phyloP scores from a whole-genome alignment of 2,797 vertebrate genomes.

The Muraenolepis orangiensis region DNA sequence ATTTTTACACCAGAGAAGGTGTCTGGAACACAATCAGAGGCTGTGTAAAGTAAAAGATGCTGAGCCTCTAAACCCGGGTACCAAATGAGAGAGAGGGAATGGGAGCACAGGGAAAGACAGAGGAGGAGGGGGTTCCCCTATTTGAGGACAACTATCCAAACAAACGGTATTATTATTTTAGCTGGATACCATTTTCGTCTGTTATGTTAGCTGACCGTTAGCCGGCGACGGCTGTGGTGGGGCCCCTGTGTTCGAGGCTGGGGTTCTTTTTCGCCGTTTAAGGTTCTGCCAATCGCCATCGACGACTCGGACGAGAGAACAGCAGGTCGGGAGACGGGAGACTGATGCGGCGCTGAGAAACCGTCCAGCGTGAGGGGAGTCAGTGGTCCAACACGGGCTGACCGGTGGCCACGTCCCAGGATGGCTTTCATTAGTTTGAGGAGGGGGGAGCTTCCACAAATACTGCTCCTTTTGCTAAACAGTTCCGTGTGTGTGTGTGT shows the following conservation, averaged over 20 bases:
- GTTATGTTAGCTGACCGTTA: neutral
- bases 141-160: neutral
- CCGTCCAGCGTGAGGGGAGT: neutral
- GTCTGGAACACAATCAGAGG: neutral
- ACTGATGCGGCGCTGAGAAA: neutral
- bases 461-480: conserved; percentile 37
- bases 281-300: neutral
- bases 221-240: neutral
- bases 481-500: conserved; percentile 56
- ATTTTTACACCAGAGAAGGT: neutral
- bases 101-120: neutral
- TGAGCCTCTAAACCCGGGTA: neutral
- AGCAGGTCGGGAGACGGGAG: neutral
- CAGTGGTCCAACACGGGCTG: neutral
- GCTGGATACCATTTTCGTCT: neutral
- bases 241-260: neutral
- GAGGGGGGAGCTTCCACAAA: neutral
- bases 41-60: neutral
- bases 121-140: neutral
- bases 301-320: neutral
- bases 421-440: conserved; percentile 51
- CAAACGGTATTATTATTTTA: neutral
- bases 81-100: neutral
- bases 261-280: neutral
- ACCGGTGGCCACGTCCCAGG: conserved; percentile 15